phyloP scores from a whole-genome alignment of 2,888 invertebrate genomes.

The Sinotaia quadrata region DNA sequence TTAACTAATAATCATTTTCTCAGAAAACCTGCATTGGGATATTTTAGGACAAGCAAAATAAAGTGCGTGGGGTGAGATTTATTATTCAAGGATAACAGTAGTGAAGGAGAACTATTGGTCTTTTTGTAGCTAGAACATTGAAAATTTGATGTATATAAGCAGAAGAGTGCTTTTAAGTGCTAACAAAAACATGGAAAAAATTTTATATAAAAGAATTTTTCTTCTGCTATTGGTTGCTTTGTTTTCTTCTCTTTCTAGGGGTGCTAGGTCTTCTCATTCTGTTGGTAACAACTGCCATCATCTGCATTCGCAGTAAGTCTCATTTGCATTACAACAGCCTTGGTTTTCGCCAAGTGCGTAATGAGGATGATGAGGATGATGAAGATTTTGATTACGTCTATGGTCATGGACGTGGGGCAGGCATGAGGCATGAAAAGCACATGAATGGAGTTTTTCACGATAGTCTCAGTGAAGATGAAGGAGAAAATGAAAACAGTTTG shows the following conservation, averaged over 20 bases:
- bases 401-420: constrained; percentile 41
- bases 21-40: too few relatives aligned
- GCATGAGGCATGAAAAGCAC: constrained; percentile 44
- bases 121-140: too few relatives aligned
- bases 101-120: too few relatives aligned
- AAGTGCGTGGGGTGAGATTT: too few relatives aligned
- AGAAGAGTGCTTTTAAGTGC: too few relatives aligned
- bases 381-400: constrained; percentile 40
- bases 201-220: background rate
- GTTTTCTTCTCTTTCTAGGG: constrained; percentile 35
- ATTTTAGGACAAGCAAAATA: too few relatives aligned
- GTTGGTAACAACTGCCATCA: constrained; percentile 46
- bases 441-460: constrained; percentile 4
- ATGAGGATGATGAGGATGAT: constrained; percentile 46
- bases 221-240: background rate
- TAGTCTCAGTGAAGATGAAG: constrained; percentile 30
- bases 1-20: too few relatives aligned
- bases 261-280: constrained; percentile 45
- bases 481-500: constrained; percentile 29
- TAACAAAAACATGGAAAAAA: too few relatives aligned
- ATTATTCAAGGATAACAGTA: too few relatives aligned
- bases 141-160: too few relatives aligned
- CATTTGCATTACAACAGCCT: constrained; percentile 41
- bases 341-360: constrained; percentile 53
- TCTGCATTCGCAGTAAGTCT: constrained; percentile 44